These are phyloP conservation scores for Pecten maximus DNA, from an alignment of 2,888 invertebrate species.

Conservation along the genomic window DNA sequence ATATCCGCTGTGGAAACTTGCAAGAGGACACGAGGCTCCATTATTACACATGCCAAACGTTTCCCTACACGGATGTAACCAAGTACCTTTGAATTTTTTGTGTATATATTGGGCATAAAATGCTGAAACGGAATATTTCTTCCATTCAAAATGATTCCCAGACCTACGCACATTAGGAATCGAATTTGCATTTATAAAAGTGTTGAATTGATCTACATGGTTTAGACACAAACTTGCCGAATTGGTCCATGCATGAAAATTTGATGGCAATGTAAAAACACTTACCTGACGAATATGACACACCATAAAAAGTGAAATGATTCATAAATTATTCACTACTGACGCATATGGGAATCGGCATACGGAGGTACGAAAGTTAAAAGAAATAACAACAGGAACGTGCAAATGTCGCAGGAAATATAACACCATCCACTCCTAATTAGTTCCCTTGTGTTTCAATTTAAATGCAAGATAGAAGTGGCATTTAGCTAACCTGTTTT, in stretches of 20 bases:
- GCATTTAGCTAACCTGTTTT: too few relatives aligned
- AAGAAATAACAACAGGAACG: neutral
- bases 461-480: neutral
- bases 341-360: neutral
- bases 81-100: neutral
- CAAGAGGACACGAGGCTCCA: neutral
- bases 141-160: neutral
- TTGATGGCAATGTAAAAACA: neutral
- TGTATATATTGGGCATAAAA: neutral
- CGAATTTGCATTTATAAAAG: neutral
- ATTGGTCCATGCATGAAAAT: constrained; percentile 2
- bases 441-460: neutral
- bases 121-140: neutral
- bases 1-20: neutral
- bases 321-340: neutral
- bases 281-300: constrained; percentile 21
- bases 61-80: neutral
- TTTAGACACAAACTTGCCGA: neutral
- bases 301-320: neutral
- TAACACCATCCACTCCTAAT: neutral
- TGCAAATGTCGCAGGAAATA: neutral
- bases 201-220: constrained; percentile 14
- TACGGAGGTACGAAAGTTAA: neutral
- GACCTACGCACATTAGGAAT: neutral
- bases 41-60: neutral